Conservation (phyloP, 1,140 invertebrate species). For the Lycorma delicatula region DNA sequence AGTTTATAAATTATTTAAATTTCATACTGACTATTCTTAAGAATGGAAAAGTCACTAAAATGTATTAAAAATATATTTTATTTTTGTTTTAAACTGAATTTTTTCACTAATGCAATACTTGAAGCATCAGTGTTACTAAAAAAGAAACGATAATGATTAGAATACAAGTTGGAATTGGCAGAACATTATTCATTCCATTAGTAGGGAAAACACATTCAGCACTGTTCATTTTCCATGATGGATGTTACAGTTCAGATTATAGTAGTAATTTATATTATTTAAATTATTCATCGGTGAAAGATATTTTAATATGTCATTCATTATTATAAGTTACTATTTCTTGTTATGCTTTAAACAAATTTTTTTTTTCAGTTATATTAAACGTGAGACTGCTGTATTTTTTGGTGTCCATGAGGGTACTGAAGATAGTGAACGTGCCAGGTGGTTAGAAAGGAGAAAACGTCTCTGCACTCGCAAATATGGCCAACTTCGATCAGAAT, state of each 20-base stretch:
- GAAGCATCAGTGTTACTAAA: too few relatives aligned
- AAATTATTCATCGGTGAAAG: constrained; percentile 33
- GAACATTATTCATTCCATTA: constrained; percentile 33
- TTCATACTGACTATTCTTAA: too few relatives aligned
- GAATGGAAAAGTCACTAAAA: too few relatives aligned
- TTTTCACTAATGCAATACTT: too few relatives aligned
- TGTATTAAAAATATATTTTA: too few relatives aligned
- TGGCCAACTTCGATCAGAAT: constrained; percentile 50
- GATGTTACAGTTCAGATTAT: not conserved
- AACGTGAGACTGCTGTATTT: constrained; percentile 64
- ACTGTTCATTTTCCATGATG: not conserved
- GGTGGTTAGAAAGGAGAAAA: constrained; percentile 65
- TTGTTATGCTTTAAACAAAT: not conserved
- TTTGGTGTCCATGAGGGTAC: constrained; percentile 68
- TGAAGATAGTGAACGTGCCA: constrained; percentile 54
- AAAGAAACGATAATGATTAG: too few relatives aligned
- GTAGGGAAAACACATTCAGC: not conserved
- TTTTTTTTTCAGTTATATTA: constrained; percentile 48
- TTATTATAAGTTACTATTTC: not conserved
- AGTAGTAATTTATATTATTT: not conserved
- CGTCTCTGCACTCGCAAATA: constrained; percentile 61
- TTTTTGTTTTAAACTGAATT: too few relatives aligned
- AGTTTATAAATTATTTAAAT: too few relatives aligned
- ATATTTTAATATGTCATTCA: constrained; percentile 43
- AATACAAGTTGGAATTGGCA: too few relatives aligned